phyloP scores from a whole-genome alignment of 2,888 invertebrate species.

The Lepetodrilus schrolli region DNA sequence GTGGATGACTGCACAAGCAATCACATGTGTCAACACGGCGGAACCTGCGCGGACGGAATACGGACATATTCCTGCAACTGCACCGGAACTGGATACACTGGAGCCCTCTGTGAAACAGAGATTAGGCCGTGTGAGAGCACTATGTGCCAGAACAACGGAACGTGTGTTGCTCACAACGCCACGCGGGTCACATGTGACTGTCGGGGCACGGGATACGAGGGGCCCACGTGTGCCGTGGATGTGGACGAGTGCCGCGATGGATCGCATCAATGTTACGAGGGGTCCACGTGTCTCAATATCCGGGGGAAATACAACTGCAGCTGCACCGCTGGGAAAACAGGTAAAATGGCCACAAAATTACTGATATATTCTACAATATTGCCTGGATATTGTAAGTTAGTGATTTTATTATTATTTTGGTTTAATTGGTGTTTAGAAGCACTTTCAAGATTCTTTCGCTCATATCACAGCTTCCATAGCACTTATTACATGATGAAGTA shows the following conservation, averaged over 20 bases:
- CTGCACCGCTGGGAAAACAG: conserved; percentile 46
- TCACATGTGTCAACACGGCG: conserved; percentile 57
- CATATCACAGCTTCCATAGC: too few relatives aligned
- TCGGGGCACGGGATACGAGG: conserved; percentile 52
- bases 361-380: too few relatives aligned
- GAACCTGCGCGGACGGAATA: conserved; percentile 55
- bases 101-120: conserved; percentile 44
- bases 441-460: too few relatives aligned
- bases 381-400: too few relatives aligned
- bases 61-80: conserved; percentile 59
- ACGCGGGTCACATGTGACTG: conserved; percentile 49
- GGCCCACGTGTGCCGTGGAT: conserved; percentile 75
- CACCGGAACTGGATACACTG: conserved; percentile 57
- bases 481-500: too few relatives aligned
- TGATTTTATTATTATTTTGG: too few relatives aligned
- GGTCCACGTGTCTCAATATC: conserved; percentile 52
- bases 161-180: conserved; percentile 44
- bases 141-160: conserved; percentile 56
- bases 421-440: too few relatives aligned
- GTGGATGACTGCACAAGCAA: conserved; percentile 47
- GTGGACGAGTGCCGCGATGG: conserved; percentile 89
- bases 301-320: conserved; percentile 52
- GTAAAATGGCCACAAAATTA: conserved; percentile 34
- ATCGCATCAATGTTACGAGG: conserved; percentile 47
- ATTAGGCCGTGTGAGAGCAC: conserved; percentile 34